Conservation (phyloP, 2,888 invertebrate genomes). For the Drosophila greeni region DNA sequence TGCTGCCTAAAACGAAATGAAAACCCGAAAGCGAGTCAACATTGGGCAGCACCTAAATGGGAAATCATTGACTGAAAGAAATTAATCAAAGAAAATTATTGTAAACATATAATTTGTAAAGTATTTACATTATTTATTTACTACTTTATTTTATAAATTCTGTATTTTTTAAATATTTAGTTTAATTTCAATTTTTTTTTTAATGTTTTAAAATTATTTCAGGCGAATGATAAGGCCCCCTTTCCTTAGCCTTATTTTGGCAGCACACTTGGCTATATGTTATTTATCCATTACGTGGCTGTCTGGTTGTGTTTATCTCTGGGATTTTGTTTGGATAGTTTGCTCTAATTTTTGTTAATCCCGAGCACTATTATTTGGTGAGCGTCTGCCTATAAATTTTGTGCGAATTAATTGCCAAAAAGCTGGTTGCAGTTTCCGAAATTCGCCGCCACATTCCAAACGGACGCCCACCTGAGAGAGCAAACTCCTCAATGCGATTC, state of each 20-base stretch:
- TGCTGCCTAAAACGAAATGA: constrained; percentile 15
- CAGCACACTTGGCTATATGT: constrained; percentile 4
- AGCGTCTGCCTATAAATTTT: constrained; percentile 27
- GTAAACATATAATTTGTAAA: no score
- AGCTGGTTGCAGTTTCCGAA: constrained; percentile 20
- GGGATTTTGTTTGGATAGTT: constrained; percentile 23
- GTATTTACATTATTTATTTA: no score
- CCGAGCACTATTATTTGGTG: constrained; percentile 33
- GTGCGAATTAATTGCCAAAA: constrained; percentile 17
- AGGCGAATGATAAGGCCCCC: constrained; percentile 9
- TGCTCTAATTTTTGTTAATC: constrained; percentile 50
- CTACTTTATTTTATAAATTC: no score
- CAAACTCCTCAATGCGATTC: constrained; percentile 31
- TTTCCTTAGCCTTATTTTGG: constrained; percentile 1
- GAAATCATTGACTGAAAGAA: constrained; percentile 4
- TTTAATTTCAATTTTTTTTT: neutral
- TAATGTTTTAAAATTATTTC: neutral
- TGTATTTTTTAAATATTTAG: neutral
- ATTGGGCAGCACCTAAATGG: neutral
- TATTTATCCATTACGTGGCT: constrained; percentile 12
- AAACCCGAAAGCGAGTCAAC: constrained; percentile 16
- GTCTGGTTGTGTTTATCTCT: constrained; percentile 24
- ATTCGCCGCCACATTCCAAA: constrained; percentile 31
- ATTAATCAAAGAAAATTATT: no score
- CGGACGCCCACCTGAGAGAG: constrained; percentile 54